Conservation (phyloP, 2,797 vertebrate genomes). For the Crenuchus spilurus region DNA sequence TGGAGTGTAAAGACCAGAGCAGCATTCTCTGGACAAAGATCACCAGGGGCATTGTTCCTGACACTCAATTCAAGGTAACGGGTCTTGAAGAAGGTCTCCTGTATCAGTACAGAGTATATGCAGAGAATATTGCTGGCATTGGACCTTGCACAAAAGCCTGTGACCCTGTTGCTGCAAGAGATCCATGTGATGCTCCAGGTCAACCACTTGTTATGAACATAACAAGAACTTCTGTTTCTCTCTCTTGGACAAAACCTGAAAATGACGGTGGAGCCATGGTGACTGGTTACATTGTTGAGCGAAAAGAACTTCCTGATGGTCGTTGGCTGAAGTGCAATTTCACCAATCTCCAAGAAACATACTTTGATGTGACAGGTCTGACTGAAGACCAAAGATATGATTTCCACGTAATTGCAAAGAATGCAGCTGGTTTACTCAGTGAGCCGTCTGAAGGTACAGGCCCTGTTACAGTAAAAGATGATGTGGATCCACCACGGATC, state of each 20-base stretch:
- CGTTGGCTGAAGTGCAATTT: conserved; percentile 99
- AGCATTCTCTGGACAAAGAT: conserved; percentile 95
- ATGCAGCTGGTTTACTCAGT: conserved; percentile 90
- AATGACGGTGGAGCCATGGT: conserved; percentile 95
- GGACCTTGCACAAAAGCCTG: conserved; percentile 93
- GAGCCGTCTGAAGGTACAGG: conserved; percentile 91
- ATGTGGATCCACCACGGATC: conserved; percentile 85
- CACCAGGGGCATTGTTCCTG: conserved; percentile 90
- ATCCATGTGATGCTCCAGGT: conserved; percentile 94
- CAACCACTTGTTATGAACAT: conserved; percentile 92
- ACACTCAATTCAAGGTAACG: conserved; percentile 89
- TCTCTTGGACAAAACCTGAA: conserved; percentile 92
- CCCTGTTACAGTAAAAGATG: conserved; percentile 93
- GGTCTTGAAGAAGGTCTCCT: conserved; percentile 97
- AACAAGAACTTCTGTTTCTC: conserved; percentile 90
- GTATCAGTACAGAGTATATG: conserved; percentile 97
- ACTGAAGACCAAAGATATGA: conserved; percentile 92
- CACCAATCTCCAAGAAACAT: conserved; percentile 91
- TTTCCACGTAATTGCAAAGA: conserved; percentile 95
- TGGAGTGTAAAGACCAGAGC: conserved; percentile 97
- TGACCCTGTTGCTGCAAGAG: conserved; percentile 88
- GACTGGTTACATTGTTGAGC: conserved; percentile 93
- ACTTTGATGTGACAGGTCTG: conserved; percentile 88
- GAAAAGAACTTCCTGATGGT: conserved; percentile 92
- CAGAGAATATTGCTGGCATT: conserved; percentile 94